phyloP scores from a whole-genome alignment of 2,888 invertebrate species.

The Falcaria lacertinaria region DNA sequence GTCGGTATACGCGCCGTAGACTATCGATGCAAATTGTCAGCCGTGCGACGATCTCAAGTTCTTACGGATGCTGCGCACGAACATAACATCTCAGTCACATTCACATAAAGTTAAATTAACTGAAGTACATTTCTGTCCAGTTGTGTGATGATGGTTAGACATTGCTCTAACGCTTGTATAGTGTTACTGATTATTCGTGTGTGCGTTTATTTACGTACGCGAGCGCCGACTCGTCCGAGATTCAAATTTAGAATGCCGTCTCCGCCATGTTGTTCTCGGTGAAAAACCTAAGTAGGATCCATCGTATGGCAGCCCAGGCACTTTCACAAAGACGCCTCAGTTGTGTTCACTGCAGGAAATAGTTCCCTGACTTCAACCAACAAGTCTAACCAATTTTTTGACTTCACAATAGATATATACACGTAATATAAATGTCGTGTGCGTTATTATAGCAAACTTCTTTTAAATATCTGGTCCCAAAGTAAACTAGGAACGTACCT shows the following conservation, averaged over 20 bases:
- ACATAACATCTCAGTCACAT: slow-evolving; percentile 11
- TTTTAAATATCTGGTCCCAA: too few species aligned
- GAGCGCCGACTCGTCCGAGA: slow-evolving; percentile 80
- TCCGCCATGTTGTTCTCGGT: slow-evolving; percentile 78
- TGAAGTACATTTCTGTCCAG: slow-evolving; percentile 29
- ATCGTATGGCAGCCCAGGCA: slow-evolving; percentile 56
- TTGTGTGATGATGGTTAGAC: slow-evolving; percentile 42
- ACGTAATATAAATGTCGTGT: too few species aligned
- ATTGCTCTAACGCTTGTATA: slow-evolving; percentile 64
- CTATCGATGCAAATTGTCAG: slow-evolving; percentile 28
- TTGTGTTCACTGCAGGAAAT: slow-evolving; percentile 5
- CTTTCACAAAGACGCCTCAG: slow-evolving; percentile 47
- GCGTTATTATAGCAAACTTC: too few species aligned
- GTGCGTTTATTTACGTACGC: slow-evolving; percentile 80
- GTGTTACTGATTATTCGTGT: slow-evolving; percentile 76
- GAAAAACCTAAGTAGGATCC: slow-evolving; percentile 76
- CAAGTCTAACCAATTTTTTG: too few species aligned
- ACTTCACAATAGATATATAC: too few species aligned
- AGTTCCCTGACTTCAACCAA: too few species aligned
- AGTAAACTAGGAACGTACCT: too few species aligned
- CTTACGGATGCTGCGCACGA: slow-evolving; percentile 2
- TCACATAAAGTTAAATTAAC: slow-evolving; percentile 27
- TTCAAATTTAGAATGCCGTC: slow-evolving; percentile 79
- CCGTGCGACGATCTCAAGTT: slow-evolving; percentile 12
- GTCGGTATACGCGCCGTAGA: slow-evolving; percentile 26